Evolutionary conservation across 2,113 vertebrate genomes (phyloP).

Genomic region (Scalopus aquaticus): DNA sequence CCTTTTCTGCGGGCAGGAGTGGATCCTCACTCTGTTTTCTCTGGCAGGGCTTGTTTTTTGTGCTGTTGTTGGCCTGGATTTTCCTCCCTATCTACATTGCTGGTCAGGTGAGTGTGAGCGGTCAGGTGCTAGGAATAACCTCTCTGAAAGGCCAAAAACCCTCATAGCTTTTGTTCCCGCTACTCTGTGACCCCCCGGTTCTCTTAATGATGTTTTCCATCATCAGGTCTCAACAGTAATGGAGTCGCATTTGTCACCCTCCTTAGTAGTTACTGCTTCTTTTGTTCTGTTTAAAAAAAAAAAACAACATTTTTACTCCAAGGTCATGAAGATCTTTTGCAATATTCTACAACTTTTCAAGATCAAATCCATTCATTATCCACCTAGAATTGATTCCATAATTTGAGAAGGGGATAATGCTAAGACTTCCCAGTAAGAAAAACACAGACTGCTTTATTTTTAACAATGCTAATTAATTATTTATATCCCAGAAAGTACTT

Average conservation of each 20-base stretch:
- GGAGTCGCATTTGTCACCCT: not conserved
- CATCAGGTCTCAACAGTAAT: not conserved
- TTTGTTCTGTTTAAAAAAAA: not conserved
- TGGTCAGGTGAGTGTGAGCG: conserved; percentile 88
- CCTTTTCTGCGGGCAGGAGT: fast-evolving
- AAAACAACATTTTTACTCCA: not conserved
- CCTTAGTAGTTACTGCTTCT: not conserved
- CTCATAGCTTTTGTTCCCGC: too few relatives aligned
- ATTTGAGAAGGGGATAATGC: not conserved
- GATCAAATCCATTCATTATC: not conserved
- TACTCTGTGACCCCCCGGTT: too few relatives aligned
- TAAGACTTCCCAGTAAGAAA: not conserved
- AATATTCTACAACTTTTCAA: not conserved
- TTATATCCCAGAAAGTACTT: too few relatives aligned
- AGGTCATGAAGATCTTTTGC: not conserved
- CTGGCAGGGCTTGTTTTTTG: conserved; percentile 92
- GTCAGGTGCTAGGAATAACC: not conserved
- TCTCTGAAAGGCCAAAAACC: not conserved
- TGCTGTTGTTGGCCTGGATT: conserved; percentile 94
- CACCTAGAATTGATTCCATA: not conserved
- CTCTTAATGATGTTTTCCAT: not conserved
- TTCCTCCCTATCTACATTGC: conserved; percentile 97
- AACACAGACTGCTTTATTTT: not conserved
- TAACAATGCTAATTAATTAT: too few relatives aligned
- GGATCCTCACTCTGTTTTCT: not conserved